Evolutionary conservation across 2,113 vertebrate genomes (phyloP).

Genomic region (Coryphaenoides rupestris): DNA sequence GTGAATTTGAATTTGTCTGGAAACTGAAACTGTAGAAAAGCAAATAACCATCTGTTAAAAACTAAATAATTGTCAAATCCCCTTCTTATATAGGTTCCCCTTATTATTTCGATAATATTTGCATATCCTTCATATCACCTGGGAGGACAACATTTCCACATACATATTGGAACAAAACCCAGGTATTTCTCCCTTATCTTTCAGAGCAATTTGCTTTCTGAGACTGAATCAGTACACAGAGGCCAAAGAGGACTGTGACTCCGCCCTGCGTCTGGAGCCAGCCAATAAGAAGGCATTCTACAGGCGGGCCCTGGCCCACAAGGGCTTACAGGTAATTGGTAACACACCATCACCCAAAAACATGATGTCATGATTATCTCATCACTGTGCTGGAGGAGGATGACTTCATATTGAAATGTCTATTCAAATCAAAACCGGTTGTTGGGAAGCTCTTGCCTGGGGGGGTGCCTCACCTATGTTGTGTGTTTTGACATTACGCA

Average conservation of each 20-base stretch:
- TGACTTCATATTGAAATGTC: not conserved
- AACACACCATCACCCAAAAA: not conserved
- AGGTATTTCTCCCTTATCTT: constrained; percentile 22
- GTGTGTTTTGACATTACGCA: not conserved
- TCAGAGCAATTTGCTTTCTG: constrained; percentile 89
- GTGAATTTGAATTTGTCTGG: too few relatives aligned
- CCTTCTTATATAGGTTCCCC: too few relatives aligned
- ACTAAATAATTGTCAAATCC: too few relatives aligned
- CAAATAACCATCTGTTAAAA: too few relatives aligned
- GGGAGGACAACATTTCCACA: too few relatives aligned
- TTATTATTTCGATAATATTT: too few relatives aligned
- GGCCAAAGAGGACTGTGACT: constrained; percentile 88
- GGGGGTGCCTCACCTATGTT: not conserved
- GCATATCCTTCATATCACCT: too few relatives aligned
- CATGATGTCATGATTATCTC: not conserved
- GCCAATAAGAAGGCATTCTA: constrained; percentile 89
- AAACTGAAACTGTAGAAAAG: too few relatives aligned
- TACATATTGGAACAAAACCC: not conserved
- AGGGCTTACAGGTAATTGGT: constrained; percentile 85
- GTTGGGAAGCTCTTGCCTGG: too few relatives aligned
- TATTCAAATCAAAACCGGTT: too few relatives aligned
- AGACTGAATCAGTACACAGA: constrained; percentile 82
- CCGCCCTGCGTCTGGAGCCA: constrained; percentile 80
- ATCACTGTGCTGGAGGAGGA: not conserved
- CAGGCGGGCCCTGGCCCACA: constrained; percentile 88